Conservation (phyloP, 2,888 invertebrate genomes). For the Caenorhabditis becei region DNA sequence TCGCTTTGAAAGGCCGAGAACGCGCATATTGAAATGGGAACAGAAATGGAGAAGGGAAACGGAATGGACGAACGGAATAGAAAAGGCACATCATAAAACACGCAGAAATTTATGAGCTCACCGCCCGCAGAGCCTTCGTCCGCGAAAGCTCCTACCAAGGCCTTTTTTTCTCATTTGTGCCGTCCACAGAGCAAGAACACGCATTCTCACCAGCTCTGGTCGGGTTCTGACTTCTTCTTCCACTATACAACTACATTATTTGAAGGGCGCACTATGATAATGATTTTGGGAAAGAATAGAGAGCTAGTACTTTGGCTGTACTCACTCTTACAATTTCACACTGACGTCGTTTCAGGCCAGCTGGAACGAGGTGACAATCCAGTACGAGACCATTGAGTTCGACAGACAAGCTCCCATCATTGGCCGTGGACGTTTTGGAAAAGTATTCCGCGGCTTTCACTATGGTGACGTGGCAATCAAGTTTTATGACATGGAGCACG, state of each 20-base stretch:
- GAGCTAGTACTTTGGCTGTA: conserved; percentile 3
- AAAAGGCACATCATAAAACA: conserved; percentile 58
- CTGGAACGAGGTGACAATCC: conserved; percentile 76
- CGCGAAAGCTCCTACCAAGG: conserved; percentile 6
- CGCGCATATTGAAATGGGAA: too few relatives aligned
- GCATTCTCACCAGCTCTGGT: neutral
- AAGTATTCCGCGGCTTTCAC: conserved; percentile 82
- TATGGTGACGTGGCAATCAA: conserved; percentile 92
- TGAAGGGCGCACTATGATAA: neutral
- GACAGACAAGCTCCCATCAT: conserved; percentile 68
- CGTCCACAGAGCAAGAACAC: neutral
- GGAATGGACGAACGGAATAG: conserved; percentile 35
- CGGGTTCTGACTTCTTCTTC: neutral
- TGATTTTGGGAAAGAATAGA: too few relatives aligned
- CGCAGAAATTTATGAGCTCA: conserved; percentile 52
- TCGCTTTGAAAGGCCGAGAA: neutral
- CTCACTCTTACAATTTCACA: neutral
- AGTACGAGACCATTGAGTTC: conserved; percentile 72
- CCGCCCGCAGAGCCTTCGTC: conserved; percentile 31
- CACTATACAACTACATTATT: neutral
- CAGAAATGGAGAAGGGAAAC: neutral
- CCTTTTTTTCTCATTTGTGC: conserved; percentile 43
- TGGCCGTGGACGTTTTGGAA: conserved; percentile 81
- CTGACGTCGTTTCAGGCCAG: conserved; percentile 58
- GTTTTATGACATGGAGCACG: conserved; percentile 92